Base-by-base conservation (phyloP, 2,888 invertebrate genomes). In the Saturnia japonica region DNA sequence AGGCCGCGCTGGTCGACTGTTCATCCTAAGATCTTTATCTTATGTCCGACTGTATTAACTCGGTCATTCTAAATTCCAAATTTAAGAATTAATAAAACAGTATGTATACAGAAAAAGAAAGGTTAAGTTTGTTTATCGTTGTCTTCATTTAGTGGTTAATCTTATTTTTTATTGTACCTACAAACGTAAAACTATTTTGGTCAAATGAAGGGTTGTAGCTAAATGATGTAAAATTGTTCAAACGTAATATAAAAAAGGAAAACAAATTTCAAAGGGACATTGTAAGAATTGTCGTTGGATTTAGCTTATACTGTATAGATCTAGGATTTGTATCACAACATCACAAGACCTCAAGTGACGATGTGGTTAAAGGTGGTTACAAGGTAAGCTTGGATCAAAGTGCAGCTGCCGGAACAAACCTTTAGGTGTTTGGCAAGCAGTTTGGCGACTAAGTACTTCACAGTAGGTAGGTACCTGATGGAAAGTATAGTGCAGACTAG, bases 21-120 rank as follows among this genome's bases (percentile, higher is more conserved):
- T 73, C 73, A 72, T 12, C 57, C 57, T 60, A 60, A 71, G 81
- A 81, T 81, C 74, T 74, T 81, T 81, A 81, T 81, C 77, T 71
- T 25, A 28, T 40, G 25, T 34, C 71, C 72, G 70, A 71, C 71
- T 71, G 67, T 47, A 14, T 67, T 51, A 22, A 22, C 8, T n/a
- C 22, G 54, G 54, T 54, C 54, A 54, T 54, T 22, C 9, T n/a
- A 54, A 54, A 22, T 54, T 22, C n/a, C 11, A n/a, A 54, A 54
- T 54, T 54, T 19, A 22, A 43, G 43, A 34, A 34, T n/a, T 16
- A n/a, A 47, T 47, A 54, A 54, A 54, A n/a, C 54, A 9, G 7
- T 54, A 22, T 54, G 9, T 22, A 54, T 22, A 1, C 22, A 54
- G 22, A 22, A 22, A 22, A n/a, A 54, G 8, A 22, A 51, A 51